Evolutionary conservation across 2,888 invertebrate genomes (phyloP).

Genomic region (Apamea monoglypha): DNA sequence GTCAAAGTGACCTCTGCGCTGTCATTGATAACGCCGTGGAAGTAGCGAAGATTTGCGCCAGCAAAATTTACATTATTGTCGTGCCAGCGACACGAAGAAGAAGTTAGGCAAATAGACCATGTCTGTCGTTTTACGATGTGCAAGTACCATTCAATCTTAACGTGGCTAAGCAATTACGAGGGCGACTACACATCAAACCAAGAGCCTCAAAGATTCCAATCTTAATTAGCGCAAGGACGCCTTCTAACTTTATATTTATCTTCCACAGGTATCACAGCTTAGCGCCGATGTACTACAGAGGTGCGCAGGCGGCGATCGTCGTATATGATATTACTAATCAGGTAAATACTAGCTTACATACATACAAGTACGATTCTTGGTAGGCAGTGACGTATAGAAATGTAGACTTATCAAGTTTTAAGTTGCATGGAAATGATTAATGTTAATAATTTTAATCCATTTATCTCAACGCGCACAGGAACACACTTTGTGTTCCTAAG

Average conservation of each 20-base stretch:
- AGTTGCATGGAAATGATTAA: not conserved
- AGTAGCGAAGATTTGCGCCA: not conserved
- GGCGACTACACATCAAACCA: not conserved
- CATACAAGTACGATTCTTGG: not conserved
- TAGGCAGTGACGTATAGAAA: not conserved
- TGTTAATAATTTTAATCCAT: not conserved
- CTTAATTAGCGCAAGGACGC: not conserved
- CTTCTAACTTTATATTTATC: conserved; percentile 10
- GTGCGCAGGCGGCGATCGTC: conserved; percentile 99
- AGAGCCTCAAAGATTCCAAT: not conserved
- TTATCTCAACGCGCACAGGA: not conserved
- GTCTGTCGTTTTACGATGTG: not conserved
- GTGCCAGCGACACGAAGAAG: not conserved
- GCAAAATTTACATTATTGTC: not conserved
- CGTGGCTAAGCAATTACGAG: too few relatives aligned
- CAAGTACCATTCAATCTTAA: not conserved
- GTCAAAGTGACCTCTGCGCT: not conserved
- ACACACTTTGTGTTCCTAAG: too few relatives aligned
- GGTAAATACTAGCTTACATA: conserved; percentile 82
- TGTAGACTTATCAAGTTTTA: conserved; percentile 15
- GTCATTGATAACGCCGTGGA: too few relatives aligned
- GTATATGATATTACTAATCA: conserved; percentile 99
- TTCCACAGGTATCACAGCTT: conserved; percentile 97
- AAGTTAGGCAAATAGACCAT: not conserved
- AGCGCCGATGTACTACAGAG: conserved; percentile 99